These are phyloP conservation scores for Patella pellucida DNA, from an alignment of 2,888 invertebrate genomes.

Conservation along the genomic window DNA sequence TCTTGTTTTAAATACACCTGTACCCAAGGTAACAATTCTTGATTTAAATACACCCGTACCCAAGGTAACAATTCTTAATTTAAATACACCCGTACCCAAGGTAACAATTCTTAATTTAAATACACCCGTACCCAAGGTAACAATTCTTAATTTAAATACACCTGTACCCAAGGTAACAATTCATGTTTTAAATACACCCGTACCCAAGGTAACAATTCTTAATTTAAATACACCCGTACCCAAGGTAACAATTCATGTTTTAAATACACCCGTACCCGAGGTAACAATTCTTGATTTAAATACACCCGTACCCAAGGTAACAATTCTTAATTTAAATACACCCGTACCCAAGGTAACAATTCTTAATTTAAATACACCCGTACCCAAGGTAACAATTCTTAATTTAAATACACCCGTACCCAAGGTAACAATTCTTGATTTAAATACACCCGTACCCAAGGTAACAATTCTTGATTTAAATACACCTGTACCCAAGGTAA, in stretches of 20 bases:
- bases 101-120: conserved; percentile 39
- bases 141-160: too few species aligned
- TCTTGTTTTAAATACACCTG: too few species aligned
- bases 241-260: not conserved
- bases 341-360: conserved; percentile 39
- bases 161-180: too few species aligned
- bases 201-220: conserved; percentile 24
- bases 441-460: conserved; percentile 55
- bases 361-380: conserved; percentile 54
- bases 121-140: conserved; percentile 47
- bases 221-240: conserved; percentile 57
- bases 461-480: not conserved
- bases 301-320: conserved; percentile 47
- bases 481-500: too few species aligned
- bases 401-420: conserved; percentile 57
- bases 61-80: conserved; percentile 21
- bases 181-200: conserved; percentile 59
- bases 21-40: too few species aligned
- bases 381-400: conserved; percentile 24
- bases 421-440: conserved; percentile 28
- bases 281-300: too few species aligned
- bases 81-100: conserved; percentile 55
- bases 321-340: conserved; percentile 47
- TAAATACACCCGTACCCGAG: too few species aligned
- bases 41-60: conserved; percentile 59